Conservation (phyloP, 2,888 invertebrate genomes). For the Tridacna gigas region DNA sequence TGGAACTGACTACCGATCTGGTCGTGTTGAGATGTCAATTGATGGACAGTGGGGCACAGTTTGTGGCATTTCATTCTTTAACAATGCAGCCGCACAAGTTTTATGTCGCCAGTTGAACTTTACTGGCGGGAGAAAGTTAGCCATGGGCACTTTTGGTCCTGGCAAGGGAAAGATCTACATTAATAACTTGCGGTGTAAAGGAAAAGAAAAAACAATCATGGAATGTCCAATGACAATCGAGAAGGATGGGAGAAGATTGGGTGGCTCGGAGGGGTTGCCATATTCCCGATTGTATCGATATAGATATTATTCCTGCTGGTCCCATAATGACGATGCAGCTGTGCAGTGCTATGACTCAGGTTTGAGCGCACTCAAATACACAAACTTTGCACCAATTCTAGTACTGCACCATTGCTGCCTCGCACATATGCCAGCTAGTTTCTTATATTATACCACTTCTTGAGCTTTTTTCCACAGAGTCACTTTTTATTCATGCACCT, state of each 20-base stretch:
- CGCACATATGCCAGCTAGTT: no score
- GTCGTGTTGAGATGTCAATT: conserved; percentile 89
- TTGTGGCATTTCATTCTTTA: conserved; percentile 90
- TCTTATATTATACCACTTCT: neutral
- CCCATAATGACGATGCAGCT: conserved; percentile 64
- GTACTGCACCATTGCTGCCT: no score
- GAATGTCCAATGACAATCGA: conserved; percentile 66
- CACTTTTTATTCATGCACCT: no score
- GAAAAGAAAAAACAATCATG: conserved; percentile 60
- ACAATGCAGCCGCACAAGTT: conserved; percentile 88
- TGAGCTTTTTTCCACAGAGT: neutral
- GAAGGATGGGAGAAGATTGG: neutral
- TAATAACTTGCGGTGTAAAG: conserved; percentile 16
- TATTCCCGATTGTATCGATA: conserved; percentile 7
- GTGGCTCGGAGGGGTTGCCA: neutral
- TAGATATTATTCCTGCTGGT: conserved; percentile 50
- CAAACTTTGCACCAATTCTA: neutral
- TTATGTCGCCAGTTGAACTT: conserved; percentile 76
- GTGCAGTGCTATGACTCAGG: conserved; percentile 72
- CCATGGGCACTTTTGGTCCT: conserved; percentile 63
- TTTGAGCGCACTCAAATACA: conserved; percentile 25
- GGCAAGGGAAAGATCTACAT: conserved; percentile 21
- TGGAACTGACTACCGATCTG: conserved; percentile 54
- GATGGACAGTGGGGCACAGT: conserved; percentile 89
- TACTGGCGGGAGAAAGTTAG: conserved; percentile 69